Evolutionary conservation across 1,140 invertebrate genomes (phyloP).

Genomic region (Spodoptera frugiperda): DNA sequence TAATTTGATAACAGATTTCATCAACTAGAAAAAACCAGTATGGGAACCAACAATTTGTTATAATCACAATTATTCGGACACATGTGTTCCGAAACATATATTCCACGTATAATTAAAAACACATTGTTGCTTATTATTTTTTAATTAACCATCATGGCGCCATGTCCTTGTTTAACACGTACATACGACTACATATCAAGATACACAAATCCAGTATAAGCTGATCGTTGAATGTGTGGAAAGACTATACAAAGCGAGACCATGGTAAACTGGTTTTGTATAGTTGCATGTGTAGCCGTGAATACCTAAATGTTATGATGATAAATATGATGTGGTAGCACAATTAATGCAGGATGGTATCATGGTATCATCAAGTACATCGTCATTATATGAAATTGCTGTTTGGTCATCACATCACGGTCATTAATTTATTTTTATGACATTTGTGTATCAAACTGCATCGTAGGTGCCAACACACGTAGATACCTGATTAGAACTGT

Average conservation of each 20-base stretch:
- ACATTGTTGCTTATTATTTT: conserved; percentile 33
- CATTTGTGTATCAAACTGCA: background rate
- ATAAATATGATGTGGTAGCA: background rate
- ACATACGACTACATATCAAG: too few species aligned
- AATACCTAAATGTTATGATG: conserved; percentile 16
- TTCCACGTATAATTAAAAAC: conserved; percentile 41
- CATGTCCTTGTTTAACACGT: conserved; percentile 9
- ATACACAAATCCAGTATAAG: too few species aligned
- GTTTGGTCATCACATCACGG: background rate
- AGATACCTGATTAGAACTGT: too few species aligned
- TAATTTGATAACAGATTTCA: background rate
- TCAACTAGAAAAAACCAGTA: background rate
- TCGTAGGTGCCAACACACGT: background rate
- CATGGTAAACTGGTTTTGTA: too few species aligned
- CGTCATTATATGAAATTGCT: conserved; percentile 22
- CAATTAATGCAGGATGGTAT: background rate
- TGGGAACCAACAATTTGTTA: conserved; percentile 7
- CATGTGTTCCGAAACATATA: conserved; percentile 7
- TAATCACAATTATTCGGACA: background rate
- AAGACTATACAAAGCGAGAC: too few species aligned
- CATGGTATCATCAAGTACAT: conserved; percentile 19
- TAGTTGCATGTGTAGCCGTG: too few species aligned
- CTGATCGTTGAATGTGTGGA: too few species aligned
- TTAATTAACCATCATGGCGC: conserved; percentile 28
- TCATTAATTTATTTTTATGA: conserved; percentile 14